Conservation (phyloP, 2,888 invertebrate species). For the Pollenia angustigena region DNA sequence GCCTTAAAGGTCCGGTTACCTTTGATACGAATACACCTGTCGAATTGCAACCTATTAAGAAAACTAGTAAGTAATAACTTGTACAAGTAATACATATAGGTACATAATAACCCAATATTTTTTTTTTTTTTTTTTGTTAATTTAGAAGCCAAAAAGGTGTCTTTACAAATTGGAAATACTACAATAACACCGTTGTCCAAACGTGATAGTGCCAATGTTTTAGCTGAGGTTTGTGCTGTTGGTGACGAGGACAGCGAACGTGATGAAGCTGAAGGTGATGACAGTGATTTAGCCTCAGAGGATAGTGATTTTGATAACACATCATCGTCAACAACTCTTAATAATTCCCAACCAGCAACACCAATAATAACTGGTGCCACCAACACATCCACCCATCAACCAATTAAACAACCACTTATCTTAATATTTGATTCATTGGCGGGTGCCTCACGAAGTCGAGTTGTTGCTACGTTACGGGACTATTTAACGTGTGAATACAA, state of each 20-base stretch:
- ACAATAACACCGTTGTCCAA: conserved; percentile 86
- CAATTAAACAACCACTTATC: conserved; percentile 89
- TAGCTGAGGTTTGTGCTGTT: conserved; percentile 85
- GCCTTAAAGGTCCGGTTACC: conserved; percentile 89
- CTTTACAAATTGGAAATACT: conserved; percentile 88
- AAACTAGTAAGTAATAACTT: conserved; percentile 81
- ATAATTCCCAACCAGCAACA: conserved; percentile 71
- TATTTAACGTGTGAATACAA: conserved; percentile 95
- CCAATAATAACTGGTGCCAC: conserved; percentile 49
- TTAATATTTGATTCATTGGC: conserved; percentile 97
- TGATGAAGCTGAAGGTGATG: conserved; percentile 92
- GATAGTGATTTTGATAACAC: conserved; percentile 82
- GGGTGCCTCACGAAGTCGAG: conserved; percentile 91
- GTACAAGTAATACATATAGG: not conserved
- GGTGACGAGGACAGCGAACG: conserved; percentile 90
- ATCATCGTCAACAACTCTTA: conserved; percentile 63
- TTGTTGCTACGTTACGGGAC: conserved; percentile 95
- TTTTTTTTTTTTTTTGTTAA: conserved; percentile 53
- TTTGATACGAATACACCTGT: conserved; percentile 87
- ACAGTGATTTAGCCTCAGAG: conserved; percentile 88
- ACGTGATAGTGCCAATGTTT: conserved; percentile 81
- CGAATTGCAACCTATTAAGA: conserved; percentile 86
- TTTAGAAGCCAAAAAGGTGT: conserved; percentile 85
- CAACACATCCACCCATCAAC: conserved; percentile 66
- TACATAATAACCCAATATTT: not conserved